Evolutionary conservation across 1,140 invertebrate genomes (phyloP), one percentile per base, ranked within the genome.

Genomic region (Drosophila mojavensis): DNA sequence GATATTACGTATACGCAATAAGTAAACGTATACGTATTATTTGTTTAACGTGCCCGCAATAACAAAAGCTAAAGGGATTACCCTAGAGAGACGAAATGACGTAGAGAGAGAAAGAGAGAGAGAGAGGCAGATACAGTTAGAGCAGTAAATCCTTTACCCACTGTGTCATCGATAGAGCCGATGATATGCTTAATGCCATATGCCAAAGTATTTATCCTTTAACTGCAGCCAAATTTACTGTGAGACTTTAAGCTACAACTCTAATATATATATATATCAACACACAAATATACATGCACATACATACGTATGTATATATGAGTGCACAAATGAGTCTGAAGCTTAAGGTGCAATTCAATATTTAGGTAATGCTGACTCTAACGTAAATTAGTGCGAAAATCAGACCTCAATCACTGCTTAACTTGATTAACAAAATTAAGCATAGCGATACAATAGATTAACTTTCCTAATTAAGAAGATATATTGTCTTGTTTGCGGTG

Each of bases 21-120:
- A 58, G 62, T 65, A 76, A 71, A 85, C 81, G 75, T 80, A 81
- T 85, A 78, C 80, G 81, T 69, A 82, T 82, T 86, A 76, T 85
- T 85, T 86, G 79, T 74, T 69, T 81, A 88, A 79, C 79, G 78
- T 78, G 75, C 79, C 66, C 54, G 63, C 51, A 78, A 65, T 61
- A 79, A 63, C 75, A 67, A 77, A 59, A 73, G 61, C 62, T 63
- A 70, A 83, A 84, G 67, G 65, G 81, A 83, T 84, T 83, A 79
- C 63, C 58, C 68, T 4, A 13, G 43, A 15, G 43, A 47, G 15
- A 10, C 4, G 15, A 11, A 30, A 36, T 36, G 15, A n/a, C 13
- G n/a, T 13, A 17, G 43, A 17, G 43, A 9, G 43, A 45, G 5
- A 17, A n/a, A 3, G n/a, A 15, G 43, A 45, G 43, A 1, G 5